phyloP scores from a whole-genome alignment of 2,113 vertebrate species.

The Albula goreensis region DNA sequence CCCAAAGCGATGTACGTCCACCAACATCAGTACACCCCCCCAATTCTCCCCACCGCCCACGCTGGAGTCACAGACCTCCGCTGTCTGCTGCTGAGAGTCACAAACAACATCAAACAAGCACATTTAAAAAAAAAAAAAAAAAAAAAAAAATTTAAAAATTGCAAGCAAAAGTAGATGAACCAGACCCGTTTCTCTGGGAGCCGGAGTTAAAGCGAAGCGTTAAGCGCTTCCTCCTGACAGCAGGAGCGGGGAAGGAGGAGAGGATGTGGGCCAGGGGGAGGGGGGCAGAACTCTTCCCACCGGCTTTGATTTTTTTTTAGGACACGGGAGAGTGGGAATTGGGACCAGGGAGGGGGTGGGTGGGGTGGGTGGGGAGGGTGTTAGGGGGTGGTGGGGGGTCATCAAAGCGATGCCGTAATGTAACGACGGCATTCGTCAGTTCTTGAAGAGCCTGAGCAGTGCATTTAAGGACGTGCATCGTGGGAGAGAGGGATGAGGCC shows the following conservation, averaged over 20 bases:
- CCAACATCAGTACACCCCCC: not conserved
- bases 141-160: not conserved
- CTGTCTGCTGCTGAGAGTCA: not conserved
- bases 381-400: not conserved
- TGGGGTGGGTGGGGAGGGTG: not conserved
- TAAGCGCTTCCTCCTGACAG: not conserved
- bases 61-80: not conserved
- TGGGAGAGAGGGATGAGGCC: constrained; percentile 28
- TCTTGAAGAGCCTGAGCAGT: not conserved
- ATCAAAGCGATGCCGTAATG: not conserved
- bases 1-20: no score
- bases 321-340: no score
- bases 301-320: constrained; percentile 5
- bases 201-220: not conserved
- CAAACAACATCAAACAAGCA: not conserved
- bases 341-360: not conserved
- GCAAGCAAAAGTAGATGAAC: not conserved
- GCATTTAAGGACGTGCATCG: not conserved
- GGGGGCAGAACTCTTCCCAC: not conserved
- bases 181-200: not conserved
- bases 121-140: no score
- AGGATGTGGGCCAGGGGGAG: not conserved
- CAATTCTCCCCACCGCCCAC: not conserved
- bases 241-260: not conserved
- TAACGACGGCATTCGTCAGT: not conserved